phyloP scores from a whole-genome alignment of 2,888 invertebrate species.

The Aphodius granarius region DNA sequence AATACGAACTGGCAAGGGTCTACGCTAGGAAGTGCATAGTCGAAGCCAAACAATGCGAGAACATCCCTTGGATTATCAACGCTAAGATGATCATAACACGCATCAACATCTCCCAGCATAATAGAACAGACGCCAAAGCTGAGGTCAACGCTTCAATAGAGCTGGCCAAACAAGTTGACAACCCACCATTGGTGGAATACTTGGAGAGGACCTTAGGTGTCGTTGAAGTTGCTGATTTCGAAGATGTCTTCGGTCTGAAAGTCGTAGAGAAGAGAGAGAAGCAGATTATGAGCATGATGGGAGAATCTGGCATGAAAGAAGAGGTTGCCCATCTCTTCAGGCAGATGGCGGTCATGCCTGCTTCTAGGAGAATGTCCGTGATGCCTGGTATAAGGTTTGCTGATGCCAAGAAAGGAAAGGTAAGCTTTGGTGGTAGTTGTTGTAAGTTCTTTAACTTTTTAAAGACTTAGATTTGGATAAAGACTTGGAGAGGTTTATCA shows the following conservation, averaged over 20 bases:
- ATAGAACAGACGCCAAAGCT: constrained; percentile 55
- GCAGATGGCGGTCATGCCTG: constrained; percentile 54
- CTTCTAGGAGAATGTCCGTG: constrained; percentile 53
- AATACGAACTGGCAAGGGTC: constrained; percentile 53
- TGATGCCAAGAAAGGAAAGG: constrained; percentile 19
- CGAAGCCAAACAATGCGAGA: constrained; percentile 43
- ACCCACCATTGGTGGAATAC: constrained; percentile 46
- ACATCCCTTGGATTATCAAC: constrained; percentile 53
- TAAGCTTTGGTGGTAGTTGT: not conserved
- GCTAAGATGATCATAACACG: constrained; percentile 51
- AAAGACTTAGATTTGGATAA: too few relatives aligned
- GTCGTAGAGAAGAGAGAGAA: constrained; percentile 51
- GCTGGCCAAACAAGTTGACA: constrained; percentile 45
- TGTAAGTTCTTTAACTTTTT: too few relatives aligned
- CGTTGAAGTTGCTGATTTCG: constrained; percentile 50
- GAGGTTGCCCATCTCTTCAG: constrained; percentile 53
- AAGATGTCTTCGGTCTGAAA: constrained; percentile 47
- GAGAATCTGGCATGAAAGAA: constrained; percentile 48
- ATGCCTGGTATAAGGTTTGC: constrained; percentile 53
- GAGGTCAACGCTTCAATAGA: constrained; percentile 43
- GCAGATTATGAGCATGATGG: constrained; percentile 53
- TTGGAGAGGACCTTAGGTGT: constrained; percentile 44
- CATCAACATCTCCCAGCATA: constrained; percentile 53
- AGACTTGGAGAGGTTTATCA: too few relatives aligned
- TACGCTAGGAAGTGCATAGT: constrained; percentile 50